Conservation (phyloP, 2,888 invertebrate genomes). For the Anarsia innoxiella region DNA sequence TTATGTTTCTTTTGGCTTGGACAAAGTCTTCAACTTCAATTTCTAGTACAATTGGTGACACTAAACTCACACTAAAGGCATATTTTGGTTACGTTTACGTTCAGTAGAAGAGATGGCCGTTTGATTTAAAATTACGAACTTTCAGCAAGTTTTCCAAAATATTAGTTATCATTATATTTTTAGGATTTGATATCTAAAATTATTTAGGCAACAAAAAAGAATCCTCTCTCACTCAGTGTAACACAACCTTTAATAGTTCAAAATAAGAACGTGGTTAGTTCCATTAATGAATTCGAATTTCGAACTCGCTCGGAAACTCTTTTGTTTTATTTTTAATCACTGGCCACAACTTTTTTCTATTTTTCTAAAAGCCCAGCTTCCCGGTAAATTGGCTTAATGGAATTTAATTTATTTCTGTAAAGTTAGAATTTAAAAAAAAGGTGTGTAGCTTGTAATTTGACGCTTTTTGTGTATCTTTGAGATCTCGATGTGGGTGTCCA, state of each 20-base stretch:
- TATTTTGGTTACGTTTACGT: too few species aligned
- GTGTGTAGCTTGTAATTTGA: conserved; percentile 20
- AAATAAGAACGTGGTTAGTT: conserved; percentile 33
- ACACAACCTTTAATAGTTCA: conserved; percentile 23
- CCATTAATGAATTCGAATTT: conserved; percentile 39
- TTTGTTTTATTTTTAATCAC: conserved; percentile 24
- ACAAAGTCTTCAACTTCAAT: neutral
- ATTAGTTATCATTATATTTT: too few species aligned
- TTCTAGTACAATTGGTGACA: neutral
- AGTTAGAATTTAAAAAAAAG: too few species aligned
- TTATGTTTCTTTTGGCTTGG: neutral
- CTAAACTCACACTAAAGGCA: too few species aligned
- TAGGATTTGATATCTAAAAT: too few species aligned
- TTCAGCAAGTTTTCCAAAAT: too few species aligned
- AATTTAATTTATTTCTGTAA: conserved; percentile 25
- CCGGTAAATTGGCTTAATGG: conserved; percentile 25
- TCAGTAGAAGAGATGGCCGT: too few species aligned
- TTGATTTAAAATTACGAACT: too few species aligned
- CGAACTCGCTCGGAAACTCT: conserved; percentile 24
- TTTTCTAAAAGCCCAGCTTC: conserved; percentile 17
- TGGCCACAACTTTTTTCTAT: conserved; percentile 27
- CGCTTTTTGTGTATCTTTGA: conserved; percentile 21
- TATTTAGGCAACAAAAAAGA: neutral
- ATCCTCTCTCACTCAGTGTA: conserved; percentile 16
- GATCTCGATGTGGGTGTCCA: conserved; percentile 25